A percentile compares a stretch with the other conserved stretches of the same genome.
phyloP scores from a whole-genome alignment of 2,888 invertebrate genomes.

The Drosophila prolongata region DNA sequence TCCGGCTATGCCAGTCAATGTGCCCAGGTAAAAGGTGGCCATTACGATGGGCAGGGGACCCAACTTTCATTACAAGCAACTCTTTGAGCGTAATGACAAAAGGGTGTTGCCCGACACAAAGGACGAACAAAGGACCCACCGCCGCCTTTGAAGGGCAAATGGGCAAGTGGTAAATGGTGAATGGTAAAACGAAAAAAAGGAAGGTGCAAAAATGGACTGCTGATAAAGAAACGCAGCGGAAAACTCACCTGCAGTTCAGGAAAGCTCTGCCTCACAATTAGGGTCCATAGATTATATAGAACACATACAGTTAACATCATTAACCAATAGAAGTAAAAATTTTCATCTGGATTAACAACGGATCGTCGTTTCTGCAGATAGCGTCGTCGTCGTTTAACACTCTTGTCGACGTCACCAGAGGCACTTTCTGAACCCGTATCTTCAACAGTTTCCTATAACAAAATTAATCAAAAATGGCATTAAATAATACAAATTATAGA shows the following conservation, averaged over 20 bases:
- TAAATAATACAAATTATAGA: too few relatives aligned
- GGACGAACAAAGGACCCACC: conserved; percentile 39
- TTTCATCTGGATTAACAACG: conserved; percentile 97
- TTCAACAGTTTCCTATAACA: conserved; percentile 86
- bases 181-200: neutral
- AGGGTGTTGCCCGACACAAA: conserved; percentile 42
- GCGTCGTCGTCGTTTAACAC: conserved; percentile 87
- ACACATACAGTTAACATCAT: conserved; percentile 95
- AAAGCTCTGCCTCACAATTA: conserved; percentile 97
- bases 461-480: too few relatives aligned
- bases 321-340: conserved; percentile 98
- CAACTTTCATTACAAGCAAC: conserved; percentile 17
- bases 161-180: conserved; percentile 3
- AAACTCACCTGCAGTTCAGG: conserved; percentile 91
- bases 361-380: conserved; percentile 90
- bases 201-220: neutral
- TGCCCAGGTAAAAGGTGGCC: neutral
- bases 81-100: conserved; percentile 34
- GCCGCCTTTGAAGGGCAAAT: conserved; percentile 12
- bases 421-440: conserved; percentile 90
- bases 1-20: too few relatives aligned
- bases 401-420: conserved; percentile 86
- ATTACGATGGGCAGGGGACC: neutral
- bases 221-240: conserved; percentile 1
- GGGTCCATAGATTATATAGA: conserved; percentile 97